phyloP scores from a whole-genome alignment of 1,140 invertebrate genomes.

The Monomorium pharaonis region DNA sequence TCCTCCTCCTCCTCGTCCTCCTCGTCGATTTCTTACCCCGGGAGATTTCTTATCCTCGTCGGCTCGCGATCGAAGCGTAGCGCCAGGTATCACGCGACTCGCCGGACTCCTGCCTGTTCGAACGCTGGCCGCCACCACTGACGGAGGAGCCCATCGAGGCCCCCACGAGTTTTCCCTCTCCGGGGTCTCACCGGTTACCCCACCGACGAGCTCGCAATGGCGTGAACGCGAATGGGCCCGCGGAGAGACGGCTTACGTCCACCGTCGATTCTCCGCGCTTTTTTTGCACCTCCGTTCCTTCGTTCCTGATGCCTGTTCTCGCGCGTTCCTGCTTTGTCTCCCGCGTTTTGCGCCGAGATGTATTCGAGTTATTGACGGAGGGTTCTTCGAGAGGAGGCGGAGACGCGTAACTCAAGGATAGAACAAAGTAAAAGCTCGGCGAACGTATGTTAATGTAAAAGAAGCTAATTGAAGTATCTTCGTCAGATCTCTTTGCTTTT shows the following conservation, averaged over 20 bases:
- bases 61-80: constrained; percentile 54
- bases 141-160: constrained; percentile 61
- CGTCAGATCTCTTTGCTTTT: neutral
- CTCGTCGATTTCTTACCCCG: neutral
- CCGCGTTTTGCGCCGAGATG: neutral
- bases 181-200: constrained; percentile 2
- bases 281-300: neutral
- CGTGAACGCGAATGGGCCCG: constrained; percentile 6
- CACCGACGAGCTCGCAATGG: constrained; percentile 57
- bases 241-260: neutral
- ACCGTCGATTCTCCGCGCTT: neutral
- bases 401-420: neutral
- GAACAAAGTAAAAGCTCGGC: neutral
- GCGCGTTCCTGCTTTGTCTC: neutral
- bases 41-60: neutral
- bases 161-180: constrained; percentile 53
- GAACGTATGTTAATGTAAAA: neutral
- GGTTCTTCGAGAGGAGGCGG: neutral
- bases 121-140: constrained; percentile 66
- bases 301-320: neutral
- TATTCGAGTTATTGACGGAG: neutral
- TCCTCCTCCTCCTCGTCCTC: neutral
- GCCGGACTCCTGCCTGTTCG: constrained; percentile 59
- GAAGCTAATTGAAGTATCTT: neutral
- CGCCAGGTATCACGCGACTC: constrained; percentile 70